These are phyloP conservation scores for Drosophila silvestris DNA, from an alignment of 2,888 invertebrate genomes.

Conservation along the genomic window DNA sequence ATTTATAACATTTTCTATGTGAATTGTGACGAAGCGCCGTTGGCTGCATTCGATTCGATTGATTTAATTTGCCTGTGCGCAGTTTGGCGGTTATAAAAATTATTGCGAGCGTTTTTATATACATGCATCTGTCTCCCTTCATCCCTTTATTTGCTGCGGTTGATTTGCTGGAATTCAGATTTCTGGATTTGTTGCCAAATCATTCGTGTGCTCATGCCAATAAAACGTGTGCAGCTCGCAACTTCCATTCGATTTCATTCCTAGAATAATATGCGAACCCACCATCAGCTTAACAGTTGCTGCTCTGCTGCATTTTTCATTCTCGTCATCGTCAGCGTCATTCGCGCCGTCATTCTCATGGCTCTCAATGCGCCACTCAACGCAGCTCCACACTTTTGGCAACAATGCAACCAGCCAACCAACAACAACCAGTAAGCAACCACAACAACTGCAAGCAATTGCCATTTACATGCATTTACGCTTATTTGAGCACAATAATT, in stretches of 20 bases:
- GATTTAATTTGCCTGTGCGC: constrained; percentile 74
- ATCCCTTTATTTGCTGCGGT: constrained; percentile 5
- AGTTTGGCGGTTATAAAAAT: constrained; percentile 76
- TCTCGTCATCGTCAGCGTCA: constrained; percentile 49
- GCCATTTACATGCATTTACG: constrained; percentile 73
- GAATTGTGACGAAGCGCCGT: constrained; percentile 53
- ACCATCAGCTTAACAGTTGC: constrained; percentile 48
- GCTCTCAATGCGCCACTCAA: constrained; percentile 43
- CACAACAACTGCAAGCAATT: constrained; percentile 25
- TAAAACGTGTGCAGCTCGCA: constrained; percentile 73
- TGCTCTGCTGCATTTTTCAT: constrained; percentile 63
- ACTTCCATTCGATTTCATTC: constrained; percentile 76
- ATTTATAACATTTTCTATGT: constrained; percentile 78
- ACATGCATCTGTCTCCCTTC: constrained; percentile 20
- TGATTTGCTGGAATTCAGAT: constrained; percentile 10
- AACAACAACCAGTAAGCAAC: constrained; percentile 14
- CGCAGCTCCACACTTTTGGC: constrained; percentile 65
- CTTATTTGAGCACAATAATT: constrained; percentile 80
- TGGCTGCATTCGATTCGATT: constrained; percentile 76
- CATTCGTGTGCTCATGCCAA: constrained; percentile 64
- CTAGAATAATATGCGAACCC: constrained; percentile 61
- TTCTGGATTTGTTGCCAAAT: constrained; percentile 73
- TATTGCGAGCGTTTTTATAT: constrained; percentile 66
- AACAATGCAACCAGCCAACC: constrained; percentile 62
- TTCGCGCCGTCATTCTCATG: constrained; percentile 14